phyloP scores from a whole-genome alignment of 1,140 invertebrate genomes.

The Conus ventricosus region DNA sequence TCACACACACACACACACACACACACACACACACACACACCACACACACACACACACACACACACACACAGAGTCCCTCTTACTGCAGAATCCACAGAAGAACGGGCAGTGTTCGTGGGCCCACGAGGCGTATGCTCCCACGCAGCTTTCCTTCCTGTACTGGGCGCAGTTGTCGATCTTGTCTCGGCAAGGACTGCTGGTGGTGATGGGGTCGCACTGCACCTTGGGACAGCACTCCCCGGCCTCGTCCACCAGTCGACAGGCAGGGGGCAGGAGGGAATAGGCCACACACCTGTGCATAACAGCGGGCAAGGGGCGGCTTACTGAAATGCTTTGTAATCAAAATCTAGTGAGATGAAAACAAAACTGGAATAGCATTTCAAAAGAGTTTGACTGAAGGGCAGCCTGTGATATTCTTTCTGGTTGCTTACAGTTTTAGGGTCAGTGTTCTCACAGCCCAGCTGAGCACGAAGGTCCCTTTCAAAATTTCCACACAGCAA shows the following conservation, averaged over 20 bases:
- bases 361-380: no score
- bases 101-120: slow-evolving; percentile 52
- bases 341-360: no score
- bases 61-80: slow-evolving; percentile 19
- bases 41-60: background rate
- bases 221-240: slow-evolving; percentile 57
- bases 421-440: no score
- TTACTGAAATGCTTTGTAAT: no score
- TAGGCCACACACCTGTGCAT: background rate
- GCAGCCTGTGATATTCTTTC: no score
- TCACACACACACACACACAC: background rate
- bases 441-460: no score
- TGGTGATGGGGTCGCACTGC: slow-evolving; percentile 23
- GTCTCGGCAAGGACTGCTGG: background rate
- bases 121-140: slow-evolving; percentile 46
- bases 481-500: no score
- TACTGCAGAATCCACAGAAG: slow-evolving; percentile 56
- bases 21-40: background rate
- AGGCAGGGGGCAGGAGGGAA: slow-evolving; percentile 48
- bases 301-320: no score
- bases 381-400: no score
- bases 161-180: slow-evolving; percentile 44
- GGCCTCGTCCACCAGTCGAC: slow-evolving; percentile 54
- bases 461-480: no score
- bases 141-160: slow-evolving; percentile 39